phyloP scores from a whole-genome alignment of 2,888 invertebrate species.

The Zaprionus lineosus region DNA sequence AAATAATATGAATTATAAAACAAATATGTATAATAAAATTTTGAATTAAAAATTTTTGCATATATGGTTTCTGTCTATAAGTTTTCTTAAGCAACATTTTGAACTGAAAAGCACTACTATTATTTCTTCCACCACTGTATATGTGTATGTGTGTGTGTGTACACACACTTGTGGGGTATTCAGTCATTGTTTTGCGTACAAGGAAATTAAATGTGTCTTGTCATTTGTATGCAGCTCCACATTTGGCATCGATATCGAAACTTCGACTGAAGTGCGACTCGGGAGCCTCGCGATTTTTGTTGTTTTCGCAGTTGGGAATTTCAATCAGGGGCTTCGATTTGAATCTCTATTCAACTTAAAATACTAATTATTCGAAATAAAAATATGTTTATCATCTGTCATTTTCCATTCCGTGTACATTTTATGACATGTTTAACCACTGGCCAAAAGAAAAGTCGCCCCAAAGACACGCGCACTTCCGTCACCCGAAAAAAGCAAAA shows the following conservation, averaged over 20 bases:
- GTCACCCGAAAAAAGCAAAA: constrained; percentile 43
- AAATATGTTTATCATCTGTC: neutral
- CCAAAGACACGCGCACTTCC: constrained; percentile 66
- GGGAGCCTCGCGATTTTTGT: constrained; percentile 32
- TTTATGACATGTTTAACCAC: constrained; percentile 36
- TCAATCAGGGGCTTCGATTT: constrained; percentile 38
- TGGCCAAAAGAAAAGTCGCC: constrained; percentile 32
- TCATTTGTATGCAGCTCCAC: constrained; percentile 53
- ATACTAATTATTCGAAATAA: constrained; percentile 19
- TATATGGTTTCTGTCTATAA: too few species aligned
- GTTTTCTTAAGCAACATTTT: too few species aligned
- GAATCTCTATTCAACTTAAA: too few species aligned
- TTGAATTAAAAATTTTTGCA: too few species aligned
- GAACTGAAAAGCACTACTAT: too few species aligned
- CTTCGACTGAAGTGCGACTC: constrained; percentile 55
- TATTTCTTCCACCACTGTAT: too few species aligned
- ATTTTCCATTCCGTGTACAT: constrained; percentile 14
- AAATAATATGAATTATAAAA: too few species aligned
- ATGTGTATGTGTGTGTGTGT: too few species aligned
- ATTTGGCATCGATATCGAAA: constrained; percentile 40
- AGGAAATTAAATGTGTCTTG: constrained; percentile 49
- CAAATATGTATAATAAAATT: too few species aligned
- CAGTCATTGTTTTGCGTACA: constrained; percentile 23
- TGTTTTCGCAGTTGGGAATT: constrained; percentile 54
- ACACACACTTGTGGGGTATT: too few species aligned